Evolutionary conservation across 2,113 vertebrate genomes (phyloP).

Genomic region (Gambusia affinis): DNA sequence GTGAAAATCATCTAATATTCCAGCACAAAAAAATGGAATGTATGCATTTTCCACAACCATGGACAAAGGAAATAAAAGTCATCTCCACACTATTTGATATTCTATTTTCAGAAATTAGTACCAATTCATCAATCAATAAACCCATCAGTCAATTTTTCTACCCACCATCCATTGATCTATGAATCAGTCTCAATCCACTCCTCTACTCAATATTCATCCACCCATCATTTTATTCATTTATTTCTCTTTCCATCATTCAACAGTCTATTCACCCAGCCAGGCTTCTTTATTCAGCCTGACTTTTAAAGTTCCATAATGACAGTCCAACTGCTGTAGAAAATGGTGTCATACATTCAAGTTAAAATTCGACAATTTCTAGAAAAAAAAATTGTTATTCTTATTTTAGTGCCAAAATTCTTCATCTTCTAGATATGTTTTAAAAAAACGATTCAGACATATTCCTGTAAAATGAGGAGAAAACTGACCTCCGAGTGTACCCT

Average conservation of each 20-base stretch:
- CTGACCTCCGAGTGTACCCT: constrained; percentile 12
- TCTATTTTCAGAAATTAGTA: background rate
- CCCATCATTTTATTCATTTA: too few relatives aligned
- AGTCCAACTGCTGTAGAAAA: background rate
- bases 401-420: constrained; percentile 14
- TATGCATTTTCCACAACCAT: background rate
- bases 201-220: background rate
- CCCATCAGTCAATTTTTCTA: background rate
- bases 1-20: background rate
- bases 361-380: background rate
- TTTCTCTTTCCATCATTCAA: background rate
- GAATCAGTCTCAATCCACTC: too few relatives aligned
- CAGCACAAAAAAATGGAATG: background rate
- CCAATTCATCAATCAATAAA: background rate
- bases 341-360: background rate
- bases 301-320: too few relatives aligned
- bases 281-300: too few relatives aligned
- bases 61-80: too few relatives aligned
- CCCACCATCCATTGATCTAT: background rate
- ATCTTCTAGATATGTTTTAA: background rate
- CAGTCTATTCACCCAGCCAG: background rate
- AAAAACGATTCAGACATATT: background rate
- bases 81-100: background rate
- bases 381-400: too few relatives aligned
- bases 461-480: constrained; percentile 20